These are phyloP conservation scores for Tenebrio molitor DNA, from an alignment of 1,140 invertebrate genomes.

Conservation along the genomic window DNA sequence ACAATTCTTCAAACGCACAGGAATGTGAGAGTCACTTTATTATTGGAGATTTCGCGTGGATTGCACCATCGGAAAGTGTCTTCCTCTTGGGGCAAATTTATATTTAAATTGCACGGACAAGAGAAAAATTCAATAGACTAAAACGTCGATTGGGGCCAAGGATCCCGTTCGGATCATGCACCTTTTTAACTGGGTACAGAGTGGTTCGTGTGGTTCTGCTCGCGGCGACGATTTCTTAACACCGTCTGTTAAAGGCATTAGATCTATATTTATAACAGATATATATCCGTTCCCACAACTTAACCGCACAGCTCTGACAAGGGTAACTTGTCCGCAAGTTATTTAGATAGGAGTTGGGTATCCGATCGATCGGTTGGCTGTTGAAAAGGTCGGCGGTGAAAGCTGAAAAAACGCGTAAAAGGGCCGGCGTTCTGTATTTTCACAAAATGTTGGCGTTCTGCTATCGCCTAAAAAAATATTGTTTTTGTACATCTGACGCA, in stretches of 20 bases:
- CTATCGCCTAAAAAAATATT: conserved; percentile 4
- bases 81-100: conserved; percentile 21
- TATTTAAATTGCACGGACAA: conserved; percentile 8
- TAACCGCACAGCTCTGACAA: conserved; percentile 28
- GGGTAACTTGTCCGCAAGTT: conserved; percentile 39
- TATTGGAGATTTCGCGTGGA: conserved; percentile 18
- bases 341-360: conserved; percentile 26
- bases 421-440: not conserved
- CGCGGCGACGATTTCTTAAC: conserved; percentile 32
- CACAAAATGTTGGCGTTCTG: conserved; percentile 5
- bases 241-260: conserved; percentile 37
- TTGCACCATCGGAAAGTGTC: conserved; percentile 24
- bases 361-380: conserved; percentile 6
- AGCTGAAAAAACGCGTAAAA: conserved; percentile 9
- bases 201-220: conserved; percentile 35
- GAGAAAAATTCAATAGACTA: conserved; percentile 13
- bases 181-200: conserved; percentile 25
- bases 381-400: conserved; percentile 27
- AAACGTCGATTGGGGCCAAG: conserved; percentile 16
- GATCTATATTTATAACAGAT: conserved; percentile 38
- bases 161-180: conserved; percentile 29
- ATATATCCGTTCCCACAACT: conserved; percentile 28
- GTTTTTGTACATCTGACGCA: not conserved
- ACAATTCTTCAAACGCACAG: conserved; percentile 31
- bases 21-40: conserved; percentile 34